Conservation (phyloP, 2,797 vertebrate genomes). For the Micropoecilia bifurca region DNA sequence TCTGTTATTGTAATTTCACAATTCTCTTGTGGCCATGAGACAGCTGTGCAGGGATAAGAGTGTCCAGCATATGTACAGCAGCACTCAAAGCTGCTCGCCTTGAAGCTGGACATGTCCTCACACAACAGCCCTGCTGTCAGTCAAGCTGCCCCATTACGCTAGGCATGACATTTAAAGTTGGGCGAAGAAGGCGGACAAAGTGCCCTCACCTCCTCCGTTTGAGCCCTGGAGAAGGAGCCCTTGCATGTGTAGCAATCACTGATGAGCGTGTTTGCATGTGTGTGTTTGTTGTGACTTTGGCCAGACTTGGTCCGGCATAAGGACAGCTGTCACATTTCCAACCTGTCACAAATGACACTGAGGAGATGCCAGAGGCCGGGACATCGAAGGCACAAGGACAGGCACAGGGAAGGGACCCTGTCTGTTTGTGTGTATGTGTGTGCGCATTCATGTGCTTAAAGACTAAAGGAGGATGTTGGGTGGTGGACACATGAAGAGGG, state of each 20-base stretch:
- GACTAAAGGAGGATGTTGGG: slow-evolving; percentile 49
- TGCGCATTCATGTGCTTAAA: slow-evolving; percentile 44
- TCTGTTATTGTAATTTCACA: slow-evolving; percentile 17
- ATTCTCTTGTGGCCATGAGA: slow-evolving; percentile 9
- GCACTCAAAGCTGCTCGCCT: slow-evolving; percentile 64
- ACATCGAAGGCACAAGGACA: slow-evolving; percentile 71
- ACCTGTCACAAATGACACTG: slow-evolving; percentile 76
- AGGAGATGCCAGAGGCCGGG: slow-evolving; percentile 74
- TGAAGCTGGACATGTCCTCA: slow-evolving; percentile 75
- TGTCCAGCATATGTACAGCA: slow-evolving; percentile 55
- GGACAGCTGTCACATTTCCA: slow-evolving; percentile 85
- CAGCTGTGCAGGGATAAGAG: slow-evolving; percentile 14
- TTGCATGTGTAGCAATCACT: slow-evolving; percentile 41
- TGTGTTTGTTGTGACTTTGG: slow-evolving; percentile 79
- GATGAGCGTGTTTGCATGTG: slow-evolving; percentile 69
- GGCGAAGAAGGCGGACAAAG: slow-evolving; percentile 73
- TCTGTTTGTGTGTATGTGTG: slow-evolving; percentile 21
- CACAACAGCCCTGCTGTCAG: slow-evolving; percentile 73
- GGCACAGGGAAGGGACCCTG: slow-evolving; percentile 58
- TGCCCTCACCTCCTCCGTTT: slow-evolving; percentile 74
- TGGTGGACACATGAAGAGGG: slow-evolving; percentile 68
- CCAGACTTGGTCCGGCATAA: slow-evolving; percentile 78
- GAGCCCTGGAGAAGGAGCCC: slow-evolving; percentile 73
- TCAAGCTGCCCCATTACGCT: slow-evolving; percentile 71
- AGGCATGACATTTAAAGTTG: slow-evolving; percentile 82